phyloP scores from a whole-genome alignment of 37 sponge, comb jelly and placozoan genomes.

The Dysidea cf. avara region DNA sequence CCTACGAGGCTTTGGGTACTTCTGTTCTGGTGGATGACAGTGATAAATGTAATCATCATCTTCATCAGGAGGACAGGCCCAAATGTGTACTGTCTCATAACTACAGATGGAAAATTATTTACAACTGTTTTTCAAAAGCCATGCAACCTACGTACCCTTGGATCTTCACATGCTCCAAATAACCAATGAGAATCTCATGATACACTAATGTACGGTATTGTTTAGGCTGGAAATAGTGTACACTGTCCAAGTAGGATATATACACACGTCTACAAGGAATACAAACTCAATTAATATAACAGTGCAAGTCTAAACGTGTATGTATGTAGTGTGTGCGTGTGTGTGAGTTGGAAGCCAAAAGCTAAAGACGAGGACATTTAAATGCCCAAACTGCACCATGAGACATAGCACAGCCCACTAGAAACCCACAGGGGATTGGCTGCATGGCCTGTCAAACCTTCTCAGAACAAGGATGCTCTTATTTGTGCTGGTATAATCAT shows the following conservation, averaged over 20 bases:
- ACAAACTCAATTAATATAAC: neutral
- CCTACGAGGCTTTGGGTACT: constrained; percentile 98
- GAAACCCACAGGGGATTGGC: no score
- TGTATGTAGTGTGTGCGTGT: no score
- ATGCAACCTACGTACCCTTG: constrained; percentile 61
- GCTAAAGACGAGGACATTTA: no score
- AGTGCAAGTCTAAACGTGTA: no score
- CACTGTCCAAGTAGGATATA: constrained; percentile 98
- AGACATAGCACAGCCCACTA: no score
- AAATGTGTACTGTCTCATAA: constrained; percentile 90
- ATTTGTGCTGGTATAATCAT: neutral
- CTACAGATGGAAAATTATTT: constrained; percentile 13
- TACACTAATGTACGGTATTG: constrained; percentile 86
- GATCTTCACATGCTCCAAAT: constrained; percentile 87
- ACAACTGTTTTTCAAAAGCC: no score
- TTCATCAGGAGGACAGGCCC: constrained; percentile 99
- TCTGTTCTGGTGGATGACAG: constrained; percentile 97
- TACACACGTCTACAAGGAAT: constrained; percentile 80
- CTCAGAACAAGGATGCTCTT: no score
- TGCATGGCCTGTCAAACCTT: no score
- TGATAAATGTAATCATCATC: constrained; percentile 99
- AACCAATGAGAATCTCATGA: constrained; percentile 97
- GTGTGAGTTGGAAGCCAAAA: no score
- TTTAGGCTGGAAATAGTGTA: constrained; percentile 95
- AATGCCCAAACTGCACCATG: no score